phyloP scores from a whole-genome alignment of 2,797 vertebrate genomes.

The Netta rufina region DNA sequence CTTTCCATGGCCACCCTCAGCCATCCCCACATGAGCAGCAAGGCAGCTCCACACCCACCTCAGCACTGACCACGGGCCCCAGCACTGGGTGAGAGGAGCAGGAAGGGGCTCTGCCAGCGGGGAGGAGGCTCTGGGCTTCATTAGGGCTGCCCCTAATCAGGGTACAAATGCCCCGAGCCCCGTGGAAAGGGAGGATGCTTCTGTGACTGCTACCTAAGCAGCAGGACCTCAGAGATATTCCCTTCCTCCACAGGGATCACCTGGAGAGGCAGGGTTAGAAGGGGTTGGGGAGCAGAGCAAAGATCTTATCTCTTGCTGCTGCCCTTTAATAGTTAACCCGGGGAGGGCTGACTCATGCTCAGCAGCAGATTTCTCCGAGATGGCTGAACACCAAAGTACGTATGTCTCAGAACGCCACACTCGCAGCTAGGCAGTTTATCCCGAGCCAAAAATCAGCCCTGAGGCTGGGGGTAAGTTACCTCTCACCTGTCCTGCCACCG shows the following conservation, averaged over 20 bases:
- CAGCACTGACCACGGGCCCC: conserved; percentile 1
- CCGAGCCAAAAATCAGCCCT: neutral
- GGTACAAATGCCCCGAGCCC: neutral
- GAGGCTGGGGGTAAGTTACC: fast-evolving
- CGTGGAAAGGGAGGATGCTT: neutral
- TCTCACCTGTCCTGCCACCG: neutral
- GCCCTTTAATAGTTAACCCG: neutral
- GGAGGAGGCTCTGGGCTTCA: neutral
- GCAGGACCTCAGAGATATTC: neutral
- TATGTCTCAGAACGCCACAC: neutral
- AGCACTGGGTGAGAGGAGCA: neutral
- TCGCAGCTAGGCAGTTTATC: neutral
- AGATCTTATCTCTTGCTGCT: neutral
- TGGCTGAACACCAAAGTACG: neutral
- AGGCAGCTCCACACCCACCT: neutral
- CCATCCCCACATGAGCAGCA: neutral
- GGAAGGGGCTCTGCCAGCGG: fast-evolving
- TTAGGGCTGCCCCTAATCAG: conserved; percentile 42
- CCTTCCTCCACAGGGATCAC: neutral
- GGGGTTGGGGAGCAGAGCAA: neutral
- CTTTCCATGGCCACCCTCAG: fast-evolving
- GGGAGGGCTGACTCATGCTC: conserved; percentile 39
- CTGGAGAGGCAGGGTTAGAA: neutral
- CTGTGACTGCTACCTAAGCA: neutral
- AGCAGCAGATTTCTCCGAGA: neutral